Evolutionary conservation across 2,113 vertebrate genomes (phyloP).

Genomic region (Sinocyclocheilus anophthalmus): DNA sequence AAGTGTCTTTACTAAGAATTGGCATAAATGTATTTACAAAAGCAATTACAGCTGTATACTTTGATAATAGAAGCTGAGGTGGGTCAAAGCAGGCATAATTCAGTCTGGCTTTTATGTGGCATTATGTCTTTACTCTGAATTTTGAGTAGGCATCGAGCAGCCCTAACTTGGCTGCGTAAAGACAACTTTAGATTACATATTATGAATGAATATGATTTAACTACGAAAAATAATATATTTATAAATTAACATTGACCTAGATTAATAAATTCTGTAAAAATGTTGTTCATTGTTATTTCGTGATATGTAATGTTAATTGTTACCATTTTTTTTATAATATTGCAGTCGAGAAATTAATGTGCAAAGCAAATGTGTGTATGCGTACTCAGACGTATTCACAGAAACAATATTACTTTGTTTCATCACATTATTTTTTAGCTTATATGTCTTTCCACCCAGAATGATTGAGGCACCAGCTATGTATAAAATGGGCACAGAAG

Average conservation of each 20-base stretch:
- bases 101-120: no score
- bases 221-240: not conserved
- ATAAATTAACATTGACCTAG: not conserved
- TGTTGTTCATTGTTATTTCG: not conserved
- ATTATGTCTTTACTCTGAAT: not conserved
- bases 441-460: not conserved
- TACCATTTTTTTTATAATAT: not conserved
- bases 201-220: not conserved
- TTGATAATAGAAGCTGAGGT: not conserved
- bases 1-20: not conserved
- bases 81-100: not conserved
- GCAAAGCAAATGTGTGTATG: not conserved
- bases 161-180: not conserved
- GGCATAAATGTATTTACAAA: not conserved
- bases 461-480: not conserved
- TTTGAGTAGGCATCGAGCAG: not conserved
- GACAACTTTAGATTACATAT: not conserved
- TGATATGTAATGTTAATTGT: not conserved
- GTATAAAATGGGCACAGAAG: not conserved
- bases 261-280: not conserved
- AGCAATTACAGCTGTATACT: not conserved
- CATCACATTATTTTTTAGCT: no score
- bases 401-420: not conserved
- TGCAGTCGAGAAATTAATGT: not conserved
- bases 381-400: not conserved